phyloP scores from a whole-genome alignment of 2,113 vertebrate genomes.

The Lathamus discolor region DNA sequence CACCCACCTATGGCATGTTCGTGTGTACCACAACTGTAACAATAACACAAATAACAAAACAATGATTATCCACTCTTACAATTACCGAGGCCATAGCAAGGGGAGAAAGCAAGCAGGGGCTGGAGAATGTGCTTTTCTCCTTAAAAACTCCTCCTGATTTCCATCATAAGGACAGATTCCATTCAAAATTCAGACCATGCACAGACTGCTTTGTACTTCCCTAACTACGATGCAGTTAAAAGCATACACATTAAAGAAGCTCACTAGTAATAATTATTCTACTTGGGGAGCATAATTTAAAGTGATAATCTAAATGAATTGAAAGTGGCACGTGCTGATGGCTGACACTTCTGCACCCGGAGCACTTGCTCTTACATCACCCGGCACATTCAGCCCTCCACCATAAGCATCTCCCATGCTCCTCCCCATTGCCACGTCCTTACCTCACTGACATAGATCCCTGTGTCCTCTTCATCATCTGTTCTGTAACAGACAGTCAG shows the following conservation, averaged over 20 bases:
- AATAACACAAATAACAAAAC: neutral
- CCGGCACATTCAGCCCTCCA: neutral
- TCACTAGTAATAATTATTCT: constrained; percentile 54
- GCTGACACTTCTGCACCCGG: neutral
- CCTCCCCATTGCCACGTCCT: neutral
- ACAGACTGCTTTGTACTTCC: constrained; percentile 4
- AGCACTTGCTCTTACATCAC: neutral
- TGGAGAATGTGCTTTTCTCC: neutral
- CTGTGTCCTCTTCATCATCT: constrained; percentile 91
- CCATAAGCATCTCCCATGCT: accelerated
- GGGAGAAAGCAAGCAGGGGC: neutral
- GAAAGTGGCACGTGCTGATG: constrained; percentile 17
- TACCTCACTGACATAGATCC: constrained; percentile 96
- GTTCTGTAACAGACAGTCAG: constrained; percentile 96
- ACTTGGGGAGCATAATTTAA: constrained; percentile 47
- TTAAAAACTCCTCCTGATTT: neutral
- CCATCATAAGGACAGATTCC: neutral
- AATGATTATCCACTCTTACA: neutral
- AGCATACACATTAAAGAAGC: constrained; percentile 30
- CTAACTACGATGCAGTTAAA: constrained; percentile 10
- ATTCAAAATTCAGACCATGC: constrained; percentile 14
- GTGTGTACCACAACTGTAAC: neutral
- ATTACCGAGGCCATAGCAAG: neutral
- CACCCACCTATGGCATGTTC: neutral
- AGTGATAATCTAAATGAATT: constrained; percentile 20